Conservation (phyloP, 2,113 vertebrate genomes). For the Rhinoptilus africanus region DNA sequence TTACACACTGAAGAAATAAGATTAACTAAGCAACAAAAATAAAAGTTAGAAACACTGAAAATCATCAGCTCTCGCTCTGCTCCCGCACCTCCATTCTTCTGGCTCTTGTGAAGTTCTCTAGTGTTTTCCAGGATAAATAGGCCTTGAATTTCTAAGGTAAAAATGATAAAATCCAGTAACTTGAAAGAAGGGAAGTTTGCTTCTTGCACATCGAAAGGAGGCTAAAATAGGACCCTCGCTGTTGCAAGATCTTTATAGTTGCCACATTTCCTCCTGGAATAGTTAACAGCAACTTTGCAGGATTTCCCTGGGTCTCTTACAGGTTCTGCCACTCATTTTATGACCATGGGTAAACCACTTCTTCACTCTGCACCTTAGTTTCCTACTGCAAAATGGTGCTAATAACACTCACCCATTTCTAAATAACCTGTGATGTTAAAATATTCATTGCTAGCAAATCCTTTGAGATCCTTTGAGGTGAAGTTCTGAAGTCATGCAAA, state of each 20-base stretch:
- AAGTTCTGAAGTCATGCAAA: constrained; percentile 25
- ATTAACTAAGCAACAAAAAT: background rate
- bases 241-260: background rate
- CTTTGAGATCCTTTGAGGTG: constrained; percentile 63
- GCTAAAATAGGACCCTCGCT: background rate
- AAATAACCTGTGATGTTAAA: constrained; percentile 31
- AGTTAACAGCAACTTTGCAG: background rate
- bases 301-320: background rate
- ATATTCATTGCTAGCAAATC: constrained; percentile 39
- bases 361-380: background rate
- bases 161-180: background rate
- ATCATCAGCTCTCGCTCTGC: background rate
- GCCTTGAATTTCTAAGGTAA: background rate
- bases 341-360: background rate
- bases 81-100: background rate
- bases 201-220: background rate
- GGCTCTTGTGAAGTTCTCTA: background rate
- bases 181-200: background rate
- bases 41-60: background rate
- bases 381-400: background rate
- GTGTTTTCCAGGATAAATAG: background rate
- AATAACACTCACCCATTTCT: background rate
- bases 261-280: background rate
- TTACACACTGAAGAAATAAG: background rate
- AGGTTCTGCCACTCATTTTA: constrained; percentile 10